Conservation (phyloP, 2,113 vertebrate species). For the Xiphophorus hellerii region DNA sequence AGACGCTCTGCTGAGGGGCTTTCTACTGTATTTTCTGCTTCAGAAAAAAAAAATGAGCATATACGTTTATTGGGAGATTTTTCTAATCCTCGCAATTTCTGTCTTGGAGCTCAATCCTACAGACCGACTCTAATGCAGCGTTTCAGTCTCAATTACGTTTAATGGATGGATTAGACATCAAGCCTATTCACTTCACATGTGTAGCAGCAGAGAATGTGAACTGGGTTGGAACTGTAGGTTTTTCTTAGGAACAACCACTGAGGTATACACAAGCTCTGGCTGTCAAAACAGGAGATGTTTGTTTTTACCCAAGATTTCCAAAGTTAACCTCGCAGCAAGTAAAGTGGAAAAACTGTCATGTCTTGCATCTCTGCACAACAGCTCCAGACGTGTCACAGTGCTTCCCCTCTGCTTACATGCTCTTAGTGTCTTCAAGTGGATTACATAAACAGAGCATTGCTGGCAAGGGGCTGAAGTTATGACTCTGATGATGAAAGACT, state of each 20-base stretch:
- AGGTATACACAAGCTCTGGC: slow-evolving; percentile 35
- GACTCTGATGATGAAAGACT: slow-evolving; percentile 9
- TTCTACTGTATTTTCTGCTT: slow-evolving; percentile 42
- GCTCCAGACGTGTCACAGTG: slow-evolving; percentile 51
- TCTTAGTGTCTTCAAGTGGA: slow-evolving; percentile 42
- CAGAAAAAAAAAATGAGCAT: slow-evolving; percentile 46
- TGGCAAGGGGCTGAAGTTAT: slow-evolving; percentile 27
- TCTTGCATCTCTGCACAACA: slow-evolving; percentile 55
- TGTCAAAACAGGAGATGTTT: slow-evolving; percentile 58
- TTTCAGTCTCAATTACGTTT: slow-evolving; percentile 70
- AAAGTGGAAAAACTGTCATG: slow-evolving; percentile 60
- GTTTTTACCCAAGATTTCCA: slow-evolving; percentile 53
- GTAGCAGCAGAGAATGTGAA: slow-evolving; percentile 49
- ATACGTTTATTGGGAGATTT: slow-evolving; percentile 60
- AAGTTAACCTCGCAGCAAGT: slow-evolving; percentile 56
- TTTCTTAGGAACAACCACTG: slow-evolving; percentile 34
- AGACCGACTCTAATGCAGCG: slow-evolving; percentile 64
- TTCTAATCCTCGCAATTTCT: slow-evolving; percentile 69
- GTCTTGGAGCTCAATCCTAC: slow-evolving; percentile 56
- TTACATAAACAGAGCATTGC: slow-evolving; percentile 19
- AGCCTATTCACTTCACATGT: slow-evolving; percentile 58
- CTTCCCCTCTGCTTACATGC: slow-evolving; percentile 42
- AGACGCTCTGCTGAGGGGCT: slow-evolving; percentile 49
- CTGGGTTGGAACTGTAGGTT: slow-evolving; percentile 51
- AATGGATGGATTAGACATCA: slow-evolving; percentile 70